These are phyloP conservation scores for Hemiscyllium ocellatum DNA, from an alignment of 2,113 vertebrate genomes.

Conservation along the genomic window DNA sequence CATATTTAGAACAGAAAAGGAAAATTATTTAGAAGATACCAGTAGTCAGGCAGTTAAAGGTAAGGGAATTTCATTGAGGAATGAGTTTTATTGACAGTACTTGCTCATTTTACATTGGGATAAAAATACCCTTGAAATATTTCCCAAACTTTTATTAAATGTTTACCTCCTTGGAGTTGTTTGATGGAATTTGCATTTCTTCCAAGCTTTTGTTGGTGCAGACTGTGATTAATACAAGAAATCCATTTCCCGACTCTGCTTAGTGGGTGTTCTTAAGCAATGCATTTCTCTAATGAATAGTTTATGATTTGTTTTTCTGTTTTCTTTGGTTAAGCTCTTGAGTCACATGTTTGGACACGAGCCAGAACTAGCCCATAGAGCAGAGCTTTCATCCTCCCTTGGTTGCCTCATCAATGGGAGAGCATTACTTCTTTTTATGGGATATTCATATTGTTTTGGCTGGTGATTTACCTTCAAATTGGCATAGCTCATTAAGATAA, in stretches of 20 bases:
- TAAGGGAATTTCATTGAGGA: background rate
- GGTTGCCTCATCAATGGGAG: background rate
- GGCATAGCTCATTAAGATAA: background rate
- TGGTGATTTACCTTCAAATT: background rate
- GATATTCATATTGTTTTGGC: background rate
- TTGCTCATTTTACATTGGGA: background rate
- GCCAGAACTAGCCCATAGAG: slow-evolving; percentile 14
- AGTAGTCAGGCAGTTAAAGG: background rate
- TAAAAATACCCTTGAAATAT: background rate
- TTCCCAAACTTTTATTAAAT: background rate
- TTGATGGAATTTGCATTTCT: slow-evolving; percentile 18
- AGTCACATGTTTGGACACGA: background rate
- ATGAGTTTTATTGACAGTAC: background rate
- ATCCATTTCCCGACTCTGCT: background rate
- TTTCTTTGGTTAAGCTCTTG: background rate
- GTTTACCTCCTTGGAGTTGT: background rate
- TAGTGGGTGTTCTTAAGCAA: slow-evolving; percentile 22
- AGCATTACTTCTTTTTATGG: background rate
- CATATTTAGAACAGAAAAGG: background rate
- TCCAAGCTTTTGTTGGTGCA: slow-evolving; percentile 16
- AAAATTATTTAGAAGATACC: background rate
- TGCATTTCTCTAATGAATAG: slow-evolving; percentile 27
- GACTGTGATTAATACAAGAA: slow-evolving; percentile 6
- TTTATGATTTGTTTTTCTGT: slow-evolving; percentile 31
- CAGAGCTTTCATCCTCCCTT: background rate